Evolutionary conservation across 2,797 vertebrate species (phyloP).

Genomic region (Lepilemur ruficaudatus): DNA sequence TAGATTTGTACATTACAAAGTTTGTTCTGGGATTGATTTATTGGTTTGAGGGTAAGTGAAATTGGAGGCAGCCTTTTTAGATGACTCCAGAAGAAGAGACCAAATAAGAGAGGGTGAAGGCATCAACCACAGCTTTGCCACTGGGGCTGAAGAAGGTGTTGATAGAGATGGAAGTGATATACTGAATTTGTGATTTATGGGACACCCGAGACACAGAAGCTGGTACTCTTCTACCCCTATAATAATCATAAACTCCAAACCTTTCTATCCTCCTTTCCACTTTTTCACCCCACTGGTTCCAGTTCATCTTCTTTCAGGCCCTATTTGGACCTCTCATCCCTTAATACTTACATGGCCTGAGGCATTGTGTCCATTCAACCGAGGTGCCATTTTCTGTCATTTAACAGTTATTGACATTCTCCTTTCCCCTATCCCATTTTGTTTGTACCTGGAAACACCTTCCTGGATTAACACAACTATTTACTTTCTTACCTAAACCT

Average conservation of each 20-base stretch:
- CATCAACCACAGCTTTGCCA: not conserved
- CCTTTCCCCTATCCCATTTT: not conserved
- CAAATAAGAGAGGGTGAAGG: not conserved
- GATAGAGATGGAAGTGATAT: not conserved
- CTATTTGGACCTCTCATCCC: not conserved
- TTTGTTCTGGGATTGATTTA: not conserved
- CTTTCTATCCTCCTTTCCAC: not conserved
- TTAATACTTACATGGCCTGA: not conserved
- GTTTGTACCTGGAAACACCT: not conserved
- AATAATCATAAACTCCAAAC: not conserved
- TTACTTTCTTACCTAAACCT: not conserved
- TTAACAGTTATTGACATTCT: not conserved
- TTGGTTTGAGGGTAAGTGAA: not conserved
- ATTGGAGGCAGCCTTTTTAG: not conserved
- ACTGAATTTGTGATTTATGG: not conserved
- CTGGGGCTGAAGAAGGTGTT: not conserved
- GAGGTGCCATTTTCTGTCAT: not conserved
- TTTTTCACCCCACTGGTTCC: not conserved
- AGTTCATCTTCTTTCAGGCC: not conserved
- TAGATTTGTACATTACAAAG: not conserved
- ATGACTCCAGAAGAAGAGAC: not conserved
- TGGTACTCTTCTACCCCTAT: not conserved
- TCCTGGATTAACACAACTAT: not conserved
- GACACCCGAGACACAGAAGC: not conserved
- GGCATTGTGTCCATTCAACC: not conserved